Percentiles rank a stretch among this genome's conserved stretches.
These are phyloP conservation scores for Charadrius vociferus DNA, from an alignment of 2,113 vertebrate species.

Conservation along the genomic window DNA sequence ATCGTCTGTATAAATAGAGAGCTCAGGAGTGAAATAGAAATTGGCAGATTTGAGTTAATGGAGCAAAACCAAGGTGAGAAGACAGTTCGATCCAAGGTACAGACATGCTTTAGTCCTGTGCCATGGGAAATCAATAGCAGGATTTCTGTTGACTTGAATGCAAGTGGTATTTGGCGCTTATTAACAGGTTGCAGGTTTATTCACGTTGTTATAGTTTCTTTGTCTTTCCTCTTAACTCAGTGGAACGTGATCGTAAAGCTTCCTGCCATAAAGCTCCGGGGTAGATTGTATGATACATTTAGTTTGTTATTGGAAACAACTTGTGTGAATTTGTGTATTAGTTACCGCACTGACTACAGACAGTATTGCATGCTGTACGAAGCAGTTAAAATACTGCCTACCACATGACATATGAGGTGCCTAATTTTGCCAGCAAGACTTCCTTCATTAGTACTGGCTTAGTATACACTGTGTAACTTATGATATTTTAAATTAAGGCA, in stretches of 20 bases:
- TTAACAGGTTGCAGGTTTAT: background rate
- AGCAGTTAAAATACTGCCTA: background rate
- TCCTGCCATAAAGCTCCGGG: slow-evolving; percentile 4
- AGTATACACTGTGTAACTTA: background rate
- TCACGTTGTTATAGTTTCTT: background rate
- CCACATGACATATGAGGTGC: background rate
- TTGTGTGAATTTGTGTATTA: background rate
- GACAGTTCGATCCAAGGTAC: background rate
- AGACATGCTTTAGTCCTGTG: background rate
- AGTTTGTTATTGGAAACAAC: slow-evolving; percentile 52
- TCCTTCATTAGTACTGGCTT: slow-evolving; percentile 42
- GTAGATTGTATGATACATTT: slow-evolving; percentile 21
- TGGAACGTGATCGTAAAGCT: background rate
- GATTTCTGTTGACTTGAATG: background rate
- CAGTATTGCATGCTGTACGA: background rate
- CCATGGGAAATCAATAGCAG: background rate
- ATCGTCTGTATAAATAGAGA: background rate
- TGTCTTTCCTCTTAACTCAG: background rate
- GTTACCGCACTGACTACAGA: slow-evolving; percentile 26
- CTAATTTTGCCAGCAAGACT: slow-evolving; percentile 9
- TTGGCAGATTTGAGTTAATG: background rate
- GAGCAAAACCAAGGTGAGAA: slow-evolving; percentile 7
- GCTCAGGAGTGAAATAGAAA: background rate
- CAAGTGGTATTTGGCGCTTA: background rate
- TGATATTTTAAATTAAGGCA: slow-evolving; percentile 16